Evolutionary conservation across 1,140 invertebrate genomes (phyloP), one percentile per base, ranked within the genome.

Genomic region (Tetramorium parvispinum): DNA sequence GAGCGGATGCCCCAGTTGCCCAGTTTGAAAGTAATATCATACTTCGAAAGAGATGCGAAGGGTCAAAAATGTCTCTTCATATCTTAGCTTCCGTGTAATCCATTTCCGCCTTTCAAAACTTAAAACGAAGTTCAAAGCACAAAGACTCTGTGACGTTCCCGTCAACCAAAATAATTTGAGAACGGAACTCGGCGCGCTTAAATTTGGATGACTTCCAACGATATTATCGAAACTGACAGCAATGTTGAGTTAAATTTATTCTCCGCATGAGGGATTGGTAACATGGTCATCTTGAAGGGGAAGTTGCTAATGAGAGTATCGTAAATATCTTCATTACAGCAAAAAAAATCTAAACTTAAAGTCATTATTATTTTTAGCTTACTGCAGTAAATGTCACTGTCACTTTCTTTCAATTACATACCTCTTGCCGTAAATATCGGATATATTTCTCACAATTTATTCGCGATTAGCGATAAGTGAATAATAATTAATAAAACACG

Each of bases 221-320:
- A 83, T 83, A 55, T 83, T 83, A 83, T 75, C 79, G 68, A 83
- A 83, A 83, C 79, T 75, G 79, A 83, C 79, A 61, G 79, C 55
- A 83, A 57, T 83, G 79, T 83, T 73, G 68, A 73, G 68, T 83
- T 75, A 83, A 83, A 83, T 83, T 83, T 75, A 73, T 83, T 75
- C 27, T 43, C 13, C 40, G 18, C 40, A 7, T 53, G 37, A 40
- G 76, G 59, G 24, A 65, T 53, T 24, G 11, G 59, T 51, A 57
- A 82, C 40, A 70, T 83, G 68, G 51, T 59, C 79, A 83, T 73
- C 40, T 37, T 4, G 43, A 32, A 59, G 40, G 79, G 51, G 66
- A 82, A 57, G 66, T 73, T 18, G 40, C 53, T 83, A 83, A 73
- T 83, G 68, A 83, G 68, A 49, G 27, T 75, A 46, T 83, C 68